These are phyloP conservation scores for Incurvaria masculella DNA, from an alignment of 2,888 invertebrate species.

Conservation along the genomic window DNA sequence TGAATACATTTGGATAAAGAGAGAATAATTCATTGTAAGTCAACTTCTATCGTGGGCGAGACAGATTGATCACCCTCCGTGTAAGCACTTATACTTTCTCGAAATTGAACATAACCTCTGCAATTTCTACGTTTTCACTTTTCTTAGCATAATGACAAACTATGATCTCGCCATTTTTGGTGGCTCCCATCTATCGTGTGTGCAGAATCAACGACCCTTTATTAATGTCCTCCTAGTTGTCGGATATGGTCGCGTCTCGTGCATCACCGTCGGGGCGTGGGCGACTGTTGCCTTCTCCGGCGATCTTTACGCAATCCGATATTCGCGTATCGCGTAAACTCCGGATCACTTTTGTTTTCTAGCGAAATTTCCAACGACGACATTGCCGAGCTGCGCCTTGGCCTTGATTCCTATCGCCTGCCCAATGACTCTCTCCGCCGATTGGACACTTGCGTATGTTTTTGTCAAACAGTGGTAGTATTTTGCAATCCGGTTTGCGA, in stretches of 20 bases:
- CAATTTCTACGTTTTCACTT: background rate
- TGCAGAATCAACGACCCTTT: background rate
- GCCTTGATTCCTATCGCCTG: background rate
- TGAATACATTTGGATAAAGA: too few species aligned
- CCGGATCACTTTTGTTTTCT: slow-evolving; percentile 49
- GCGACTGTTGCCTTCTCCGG: slow-evolving; percentile 15
- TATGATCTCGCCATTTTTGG: background rate
- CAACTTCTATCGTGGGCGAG: too few species aligned
- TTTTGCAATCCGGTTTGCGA: background rate
- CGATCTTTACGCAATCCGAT: slow-evolving; percentile 25
- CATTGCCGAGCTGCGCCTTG: background rate
- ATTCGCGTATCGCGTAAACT: slow-evolving; percentile 29
- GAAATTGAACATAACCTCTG: background rate
- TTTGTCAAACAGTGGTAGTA: background rate
- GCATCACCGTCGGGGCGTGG: slow-evolving; percentile 16
- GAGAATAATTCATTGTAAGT: too few species aligned
- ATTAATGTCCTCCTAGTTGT: background rate
- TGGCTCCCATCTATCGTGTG: background rate
- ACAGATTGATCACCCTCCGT: too few species aligned
- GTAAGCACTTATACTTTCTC: background rate
- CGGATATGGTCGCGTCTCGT: slow-evolving; percentile 7
- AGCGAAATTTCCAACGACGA: slow-evolving; percentile 11
- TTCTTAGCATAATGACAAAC: background rate
- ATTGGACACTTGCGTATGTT: background rate
- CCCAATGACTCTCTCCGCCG: background rate